phyloP scores from a whole-genome alignment of 2,797 vertebrate genomes.

The Lacerta bilineata region DNA sequence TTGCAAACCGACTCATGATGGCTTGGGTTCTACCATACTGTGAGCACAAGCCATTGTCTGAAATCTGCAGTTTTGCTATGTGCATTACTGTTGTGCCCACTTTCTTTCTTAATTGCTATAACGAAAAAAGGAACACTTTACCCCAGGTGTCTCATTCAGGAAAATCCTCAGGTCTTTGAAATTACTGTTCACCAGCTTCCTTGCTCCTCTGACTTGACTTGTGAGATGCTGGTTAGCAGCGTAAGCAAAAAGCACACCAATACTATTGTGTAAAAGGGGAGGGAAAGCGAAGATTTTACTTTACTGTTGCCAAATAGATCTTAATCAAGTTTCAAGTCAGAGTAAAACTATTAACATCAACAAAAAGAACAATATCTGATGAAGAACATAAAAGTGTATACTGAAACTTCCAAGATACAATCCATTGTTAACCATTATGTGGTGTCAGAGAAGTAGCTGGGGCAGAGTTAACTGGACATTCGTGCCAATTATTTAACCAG shows the following conservation, averaged over 20 bases:
- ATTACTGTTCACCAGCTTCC: constrained; percentile 90
- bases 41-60: background rate
- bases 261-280: constrained; percentile 76
- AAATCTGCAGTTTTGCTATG: background rate
- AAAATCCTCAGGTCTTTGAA: constrained; percentile 91
- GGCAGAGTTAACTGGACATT: background rate
- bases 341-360: background rate
- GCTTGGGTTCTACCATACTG: background rate
- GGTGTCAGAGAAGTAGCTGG: constrained; percentile 42
- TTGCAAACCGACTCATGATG: too few relatives aligned
- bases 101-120: background rate
- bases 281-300: background rate
- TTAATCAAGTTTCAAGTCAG: constrained; percentile 25
- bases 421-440: constrained; percentile 27
- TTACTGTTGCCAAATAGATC: constrained; percentile 18
- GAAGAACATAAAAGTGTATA: background rate
- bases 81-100: background rate
- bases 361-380: background rate
- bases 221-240: constrained; percentile 92
- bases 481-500: background rate
- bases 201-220: constrained; percentile 86
- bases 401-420: background rate
- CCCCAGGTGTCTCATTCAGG: constrained; percentile 86
- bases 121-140: constrained; percentile 74
- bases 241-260: constrained; percentile 91